These are phyloP conservation scores for Pygoscelis adeliae DNA, from an alignment of 2,113 vertebrate genomes.

Conservation along the genomic window DNA sequence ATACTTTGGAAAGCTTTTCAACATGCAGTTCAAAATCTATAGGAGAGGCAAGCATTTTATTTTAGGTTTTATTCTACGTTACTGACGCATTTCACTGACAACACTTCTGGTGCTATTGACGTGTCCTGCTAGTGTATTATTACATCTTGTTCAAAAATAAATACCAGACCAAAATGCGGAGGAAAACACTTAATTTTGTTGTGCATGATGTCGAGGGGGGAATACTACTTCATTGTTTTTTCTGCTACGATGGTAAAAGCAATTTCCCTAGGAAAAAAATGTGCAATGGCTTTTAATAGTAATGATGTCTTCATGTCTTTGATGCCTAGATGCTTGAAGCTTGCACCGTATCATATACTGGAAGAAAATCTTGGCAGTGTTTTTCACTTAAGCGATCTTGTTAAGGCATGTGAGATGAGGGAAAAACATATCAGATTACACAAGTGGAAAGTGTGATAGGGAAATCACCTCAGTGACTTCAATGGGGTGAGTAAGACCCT, in stretches of 20 bases:
- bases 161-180: neutral
- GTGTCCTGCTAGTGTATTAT: neutral
- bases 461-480: neutral
- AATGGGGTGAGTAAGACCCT: neutral
- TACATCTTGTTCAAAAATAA: neutral
- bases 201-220: neutral
- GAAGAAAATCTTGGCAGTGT: neutral
- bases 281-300: neutral
- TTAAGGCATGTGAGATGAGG: neutral
- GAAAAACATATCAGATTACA: neutral
- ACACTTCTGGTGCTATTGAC: neutral
- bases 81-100: neutral
- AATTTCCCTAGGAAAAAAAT: neutral
- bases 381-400: neutral
- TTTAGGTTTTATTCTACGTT: neutral
- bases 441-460: neutral
- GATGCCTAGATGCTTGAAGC: too few species aligned
- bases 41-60: neutral
- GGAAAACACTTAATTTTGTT: neutral
- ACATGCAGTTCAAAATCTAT: neutral
- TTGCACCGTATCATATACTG: neutral
- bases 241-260: neutral
- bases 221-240: neutral
- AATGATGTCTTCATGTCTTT: neutral
- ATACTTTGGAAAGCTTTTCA: neutral